Conservation (phyloP, 2,888 invertebrate genomes). For the Empis livida region DNA sequence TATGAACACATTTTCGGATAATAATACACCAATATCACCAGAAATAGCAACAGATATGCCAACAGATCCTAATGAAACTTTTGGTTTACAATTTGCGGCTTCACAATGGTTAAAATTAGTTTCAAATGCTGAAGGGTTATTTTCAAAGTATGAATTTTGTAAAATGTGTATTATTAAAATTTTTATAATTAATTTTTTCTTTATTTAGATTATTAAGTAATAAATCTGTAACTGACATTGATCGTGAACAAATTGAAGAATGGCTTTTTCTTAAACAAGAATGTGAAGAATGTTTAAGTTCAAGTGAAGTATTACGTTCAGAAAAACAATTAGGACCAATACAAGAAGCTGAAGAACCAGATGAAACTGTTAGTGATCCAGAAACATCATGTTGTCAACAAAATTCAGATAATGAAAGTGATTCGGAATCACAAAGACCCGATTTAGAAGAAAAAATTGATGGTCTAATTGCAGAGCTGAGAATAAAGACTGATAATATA, state of each 20-base stretch:
- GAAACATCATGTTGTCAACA: slow-evolving; percentile 36
- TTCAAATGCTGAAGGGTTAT: slow-evolving; percentile 72
- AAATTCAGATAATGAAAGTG: slow-evolving; percentile 36
- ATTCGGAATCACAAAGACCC: slow-evolving; percentile 44
- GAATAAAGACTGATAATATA: slow-evolving; percentile 53
- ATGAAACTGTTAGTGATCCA: slow-evolving; percentile 47
- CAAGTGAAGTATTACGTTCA: slow-evolving; percentile 27
- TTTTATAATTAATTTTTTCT: slow-evolving; percentile 16
- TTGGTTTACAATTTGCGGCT: slow-evolving; percentile 71
- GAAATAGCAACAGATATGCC: slow-evolving; percentile 15
- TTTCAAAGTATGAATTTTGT: slow-evolving; percentile 39
- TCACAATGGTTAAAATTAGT: slow-evolving; percentile 71
- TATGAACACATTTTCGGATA: slow-evolving; percentile 55
- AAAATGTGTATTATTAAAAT: background rate
- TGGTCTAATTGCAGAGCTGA: slow-evolving; percentile 57
- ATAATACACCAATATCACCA: slow-evolving; percentile 43
- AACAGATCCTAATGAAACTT: slow-evolving; percentile 35
- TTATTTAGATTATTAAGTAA: slow-evolving; percentile 43
- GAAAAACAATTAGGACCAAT: slow-evolving; percentile 30
- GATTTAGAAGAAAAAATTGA: slow-evolving; percentile 60
- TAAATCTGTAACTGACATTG: slow-evolving; percentile 54
- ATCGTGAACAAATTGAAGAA: slow-evolving; percentile 63
- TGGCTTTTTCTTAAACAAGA: slow-evolving; percentile 80
- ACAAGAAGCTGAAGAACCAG: slow-evolving; percentile 45
- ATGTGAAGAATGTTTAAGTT: slow-evolving; percentile 62